These are phyloP conservation scores for Synanthedon tipuliformis DNA, from an alignment of 2,888 invertebrate genomes.

Conservation along the genomic window DNA sequence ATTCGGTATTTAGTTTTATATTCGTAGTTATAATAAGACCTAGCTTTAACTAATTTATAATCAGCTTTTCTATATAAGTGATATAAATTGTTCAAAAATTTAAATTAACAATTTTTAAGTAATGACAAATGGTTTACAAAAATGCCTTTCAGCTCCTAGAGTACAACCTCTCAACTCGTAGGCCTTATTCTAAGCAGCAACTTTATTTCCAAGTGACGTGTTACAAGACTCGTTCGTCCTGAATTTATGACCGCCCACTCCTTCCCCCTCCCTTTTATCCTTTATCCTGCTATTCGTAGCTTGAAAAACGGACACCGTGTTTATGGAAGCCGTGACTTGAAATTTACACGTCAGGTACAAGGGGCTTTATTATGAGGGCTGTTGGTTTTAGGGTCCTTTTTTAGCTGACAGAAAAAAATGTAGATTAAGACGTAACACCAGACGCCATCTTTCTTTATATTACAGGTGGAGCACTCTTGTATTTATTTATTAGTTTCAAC, in stretches of 20 bases:
- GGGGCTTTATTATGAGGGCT: conserved; percentile 5
- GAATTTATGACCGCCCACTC: conserved; percentile 34
- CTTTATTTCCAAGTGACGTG: conserved; percentile 49
- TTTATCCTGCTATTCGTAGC: conserved; percentile 17
- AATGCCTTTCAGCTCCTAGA: background rate
- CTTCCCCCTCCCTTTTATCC: conserved; percentile 16
- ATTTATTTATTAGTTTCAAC: no score
- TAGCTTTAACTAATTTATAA: no score
- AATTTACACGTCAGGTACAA: conserved; percentile 23
- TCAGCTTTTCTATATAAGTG: no score
- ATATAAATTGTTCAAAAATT: no score
- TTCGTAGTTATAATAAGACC: no score
- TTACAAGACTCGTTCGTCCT: conserved; percentile 33
- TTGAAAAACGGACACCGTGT: conserved; percentile 21
- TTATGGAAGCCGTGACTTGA: conserved; percentile 19
- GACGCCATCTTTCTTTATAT: no score
- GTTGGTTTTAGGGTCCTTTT: conserved; percentile 1
- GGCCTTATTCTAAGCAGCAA: conserved; percentile 12
- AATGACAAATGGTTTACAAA: background rate
- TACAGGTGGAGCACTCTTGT: no score
- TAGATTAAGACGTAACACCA: background rate
- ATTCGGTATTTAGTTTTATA: no score
- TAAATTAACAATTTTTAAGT: no score
- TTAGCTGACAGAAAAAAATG: background rate
- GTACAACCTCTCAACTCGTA: background rate